Base-by-base conservation (phyloP, 2,797 vertebrate species). In the Pangasius sanitwongsei region DNA sequence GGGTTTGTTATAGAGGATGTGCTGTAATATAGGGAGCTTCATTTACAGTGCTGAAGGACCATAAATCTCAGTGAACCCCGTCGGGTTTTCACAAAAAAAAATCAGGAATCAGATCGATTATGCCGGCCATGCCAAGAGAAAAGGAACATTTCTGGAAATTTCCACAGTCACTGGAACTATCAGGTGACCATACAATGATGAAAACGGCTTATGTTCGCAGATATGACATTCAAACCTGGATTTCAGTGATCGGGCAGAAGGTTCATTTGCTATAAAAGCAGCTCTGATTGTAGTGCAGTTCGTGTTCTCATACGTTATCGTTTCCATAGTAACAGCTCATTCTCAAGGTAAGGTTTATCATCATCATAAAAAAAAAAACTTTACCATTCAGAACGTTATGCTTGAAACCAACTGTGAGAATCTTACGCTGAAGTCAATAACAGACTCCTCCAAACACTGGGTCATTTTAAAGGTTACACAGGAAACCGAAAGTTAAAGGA, bases 401-500 rank as follows among this genome's bases (percentile, higher is more conserved):
- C 13, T 44, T 23, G 72, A 25, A 74, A 41, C 9, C 23, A 72
- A 72, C n/a, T 31, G 16, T 8, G 37, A 4, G 2, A 15, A 78
- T 15, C 6, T 2, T 53, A 6, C 16, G 9, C 48, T 55, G 18
- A 34, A 28, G 12, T 44, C 81, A 44, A 63, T 55, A 34, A 0
- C 11, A 23, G 31, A 59, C 23, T 23, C 78, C 11, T 34, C 28
- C 4, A 13, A 37, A 13, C 31, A 6, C 80, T 41, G 50, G 61
- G 31, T 70, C 70, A 57, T 37, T 82, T 55, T 70, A 82, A 82
- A 87, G 86, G 77, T 70, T 57, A 80, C 7, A 1, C 50, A 15
- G 23, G 12, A 28, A 59, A 25, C 69, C 20, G 6, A 31, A 72
- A 15, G 53, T 34, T 25, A 20, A 55, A 15, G 65, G 8, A 59